A percentile compares a stretch with the other conserved stretches of the same genome.
Conservation (phyloP, 2,888 invertebrate species). For the Agrochola lota region DNA sequence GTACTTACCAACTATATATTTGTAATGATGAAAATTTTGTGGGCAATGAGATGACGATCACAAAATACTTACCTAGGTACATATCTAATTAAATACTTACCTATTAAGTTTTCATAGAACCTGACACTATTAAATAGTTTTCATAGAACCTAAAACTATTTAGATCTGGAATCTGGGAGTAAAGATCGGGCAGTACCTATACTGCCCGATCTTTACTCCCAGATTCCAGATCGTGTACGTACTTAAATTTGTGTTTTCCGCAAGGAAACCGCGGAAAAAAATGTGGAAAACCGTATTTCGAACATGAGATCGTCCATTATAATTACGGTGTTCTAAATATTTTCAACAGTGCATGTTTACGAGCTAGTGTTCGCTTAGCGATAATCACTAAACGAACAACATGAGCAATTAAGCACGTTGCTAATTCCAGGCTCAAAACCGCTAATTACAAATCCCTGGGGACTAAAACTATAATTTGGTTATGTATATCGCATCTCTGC, state of each 20-base stretch:
- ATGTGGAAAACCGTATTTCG: no score
- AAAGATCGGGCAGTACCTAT: no score
- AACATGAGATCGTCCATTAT: not conserved
- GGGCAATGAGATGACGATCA: not conserved
- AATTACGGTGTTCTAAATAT: not conserved
- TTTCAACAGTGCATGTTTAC: not conserved
- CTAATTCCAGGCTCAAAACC: constrained; percentile 1
- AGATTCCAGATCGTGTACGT: no score
- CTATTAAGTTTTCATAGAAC: no score
- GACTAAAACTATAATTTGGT: constrained; percentile 13
- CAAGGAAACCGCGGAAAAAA: no score
- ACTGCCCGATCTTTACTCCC: no score
- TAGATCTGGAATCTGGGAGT: no score
- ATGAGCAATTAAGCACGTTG: constrained; percentile 21
- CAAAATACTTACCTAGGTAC: not conserved
- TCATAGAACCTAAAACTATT: no score
- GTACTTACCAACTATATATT: no score
- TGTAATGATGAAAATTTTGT: not conserved
- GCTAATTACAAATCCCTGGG: constrained; percentile 23
- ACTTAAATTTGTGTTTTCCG: no score
- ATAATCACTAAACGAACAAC: constrained; percentile 5
- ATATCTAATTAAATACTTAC: no score
- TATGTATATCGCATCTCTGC: constrained; percentile 30
- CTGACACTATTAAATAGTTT: no score
- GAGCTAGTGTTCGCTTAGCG: not conserved